Conservation (phyloP, 2,888 invertebrate species). For the Dryadula phaetusa region DNA sequence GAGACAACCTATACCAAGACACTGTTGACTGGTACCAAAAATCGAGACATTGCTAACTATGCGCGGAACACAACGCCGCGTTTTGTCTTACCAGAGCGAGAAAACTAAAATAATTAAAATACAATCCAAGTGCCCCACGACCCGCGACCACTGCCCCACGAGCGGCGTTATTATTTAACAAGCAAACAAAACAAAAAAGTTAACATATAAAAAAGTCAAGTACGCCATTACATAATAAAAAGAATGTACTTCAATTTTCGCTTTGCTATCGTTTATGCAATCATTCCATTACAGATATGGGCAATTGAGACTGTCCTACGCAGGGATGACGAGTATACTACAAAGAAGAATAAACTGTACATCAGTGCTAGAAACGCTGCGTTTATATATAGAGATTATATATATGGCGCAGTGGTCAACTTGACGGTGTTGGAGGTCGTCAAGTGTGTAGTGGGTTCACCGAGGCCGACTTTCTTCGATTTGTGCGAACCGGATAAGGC, state of each 20-base stretch:
- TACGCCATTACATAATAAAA: constrained; percentile 27
- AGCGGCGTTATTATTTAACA: too few species aligned
- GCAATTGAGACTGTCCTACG: constrained; percentile 71
- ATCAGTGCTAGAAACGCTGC: constrained; percentile 71
- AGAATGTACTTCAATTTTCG: constrained; percentile 2
- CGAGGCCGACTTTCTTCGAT: constrained; percentile 90
- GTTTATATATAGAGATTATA: constrained; percentile 85
- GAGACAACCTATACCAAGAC: too few species aligned
- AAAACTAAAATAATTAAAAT: too few species aligned
- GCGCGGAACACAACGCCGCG: too few species aligned
- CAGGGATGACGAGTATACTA: constrained; percentile 71
- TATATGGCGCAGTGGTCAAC: constrained; percentile 86
- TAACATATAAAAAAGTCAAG: too few species aligned
- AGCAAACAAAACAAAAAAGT: not conserved
- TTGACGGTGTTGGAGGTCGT: constrained; percentile 85
- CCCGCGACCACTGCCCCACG: too few species aligned
- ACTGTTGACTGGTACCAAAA: too few species aligned
- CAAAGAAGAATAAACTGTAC: constrained; percentile 71
- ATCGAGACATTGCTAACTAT: too few species aligned
- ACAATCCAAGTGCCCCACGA: too few species aligned
- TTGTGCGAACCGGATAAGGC: constrained; percentile 88
- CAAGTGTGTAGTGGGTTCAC: constrained; percentile 88
- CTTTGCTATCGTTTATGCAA: constrained; percentile 26
- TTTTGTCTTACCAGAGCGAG: too few species aligned
- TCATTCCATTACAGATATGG: constrained; percentile 68